Evolutionary conservation across 1,140 invertebrate genomes (phyloP), one percentile per base, ranked within the genome.

Genomic region (Heliconius nattereri): DNA sequence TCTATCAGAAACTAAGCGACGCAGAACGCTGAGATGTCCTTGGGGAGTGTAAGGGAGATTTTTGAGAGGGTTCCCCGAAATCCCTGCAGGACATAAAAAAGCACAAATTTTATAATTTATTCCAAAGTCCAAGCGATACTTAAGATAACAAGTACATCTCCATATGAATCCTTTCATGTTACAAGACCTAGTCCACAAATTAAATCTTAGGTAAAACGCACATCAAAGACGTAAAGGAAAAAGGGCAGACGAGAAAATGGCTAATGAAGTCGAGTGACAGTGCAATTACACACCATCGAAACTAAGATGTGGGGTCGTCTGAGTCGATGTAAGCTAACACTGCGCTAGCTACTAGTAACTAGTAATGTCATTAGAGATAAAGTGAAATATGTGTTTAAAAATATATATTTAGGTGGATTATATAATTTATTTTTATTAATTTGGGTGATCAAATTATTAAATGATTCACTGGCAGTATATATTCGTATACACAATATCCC

Each of bases 181-280:
- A 37, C 9, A 40, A 23, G 71, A 71, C 13, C 49, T 75, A 29
- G 26, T 73, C 45, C 16, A 75, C 19, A 75, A 71, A 76, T 81
- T 76, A 73, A 80, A 76, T 72, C 45, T 52, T 16, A 73, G 74
- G 54, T 73, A 72, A 76, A 80, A 40, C 45, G 66, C 52, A 35
- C 57, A 23, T 76, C 70, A 80, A 76, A 76, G 78, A 29, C 66
- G 60, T 66, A 66, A 23, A 49, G 26, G 32, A 52, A 57, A 66
- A 45, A 76, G 45, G 45, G 71, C 66, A 45, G 73, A 76, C 26
- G 37, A 73, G 54, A 71, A 52, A 75, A 81, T n/a, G 37, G 45
- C 72, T 76, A 82, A 77, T 82, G 81, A 80, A 80, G 74, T 80
- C 37, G 73, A 75, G 73, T 76, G 74, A 76, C 78, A 76, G 78